Percentiles rank a stretch among this genome's conserved stretches.
Evolutionary conservation across 2,797 vertebrate species (phyloP).

Genomic region (Chrysocyon brachyurus): DNA sequence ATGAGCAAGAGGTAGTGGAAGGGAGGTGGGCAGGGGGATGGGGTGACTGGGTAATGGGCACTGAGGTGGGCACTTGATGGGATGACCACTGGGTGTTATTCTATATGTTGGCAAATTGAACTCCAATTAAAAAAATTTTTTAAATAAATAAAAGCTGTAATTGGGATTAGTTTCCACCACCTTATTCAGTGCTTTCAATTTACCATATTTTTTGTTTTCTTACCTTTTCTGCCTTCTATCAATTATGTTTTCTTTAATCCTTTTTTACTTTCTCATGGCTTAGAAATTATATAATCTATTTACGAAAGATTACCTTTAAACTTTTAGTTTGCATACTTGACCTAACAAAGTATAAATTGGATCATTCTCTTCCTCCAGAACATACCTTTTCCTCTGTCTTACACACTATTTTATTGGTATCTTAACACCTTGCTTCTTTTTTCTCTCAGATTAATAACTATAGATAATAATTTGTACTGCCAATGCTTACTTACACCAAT

Average conservation of each 20-base stretch:
- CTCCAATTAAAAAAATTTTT: too few species aligned
- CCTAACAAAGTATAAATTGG: conserved; percentile 18
- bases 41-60: too few species aligned
- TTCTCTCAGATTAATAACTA: background rate
- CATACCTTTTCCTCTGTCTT: background rate
- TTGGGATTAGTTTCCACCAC: background rate
- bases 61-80: too few species aligned
- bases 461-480: background rate
- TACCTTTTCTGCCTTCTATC: background rate
- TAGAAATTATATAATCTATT: background rate
- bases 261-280: background rate
- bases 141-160: background rate
- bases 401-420: background rate
- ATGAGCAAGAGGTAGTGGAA: too few species aligned
- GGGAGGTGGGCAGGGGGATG: too few species aligned
- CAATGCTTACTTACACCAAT: background rate
- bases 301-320: background rate
- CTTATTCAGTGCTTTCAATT: conserved; percentile 38
- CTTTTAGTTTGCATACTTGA: background rate
- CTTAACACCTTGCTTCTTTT: background rate
- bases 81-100: too few species aligned
- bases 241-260: background rate
- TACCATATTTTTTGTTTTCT: background rate
- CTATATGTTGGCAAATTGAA: too few species aligned
- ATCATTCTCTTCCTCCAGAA: background rate